Evolutionary conservation across 2,888 invertebrate species (phyloP), one percentile per base, ranked within the genome.

Genomic region (Plebejus anna): DNA sequence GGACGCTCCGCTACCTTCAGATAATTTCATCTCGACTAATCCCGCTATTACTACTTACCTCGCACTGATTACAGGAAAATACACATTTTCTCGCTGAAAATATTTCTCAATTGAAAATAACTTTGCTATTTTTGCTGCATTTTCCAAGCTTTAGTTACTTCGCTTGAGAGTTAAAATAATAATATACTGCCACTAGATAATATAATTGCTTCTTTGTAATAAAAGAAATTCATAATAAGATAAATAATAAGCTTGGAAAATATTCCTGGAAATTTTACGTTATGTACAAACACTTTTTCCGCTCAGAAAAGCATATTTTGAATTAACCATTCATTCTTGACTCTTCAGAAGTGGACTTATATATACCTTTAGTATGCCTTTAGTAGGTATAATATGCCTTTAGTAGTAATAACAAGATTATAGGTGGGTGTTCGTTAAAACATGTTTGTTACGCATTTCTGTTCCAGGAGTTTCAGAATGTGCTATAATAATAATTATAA

Each of bases 1-100:
- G 78, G 79, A 78, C 76, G 71, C 76, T 71, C 76, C 70, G 79
- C 75, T 77, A 75, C 76, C 76, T 76, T 76, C 78, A 77, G 78
- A 82, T 80, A 80, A 82, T 81, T 82, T 78, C 76, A 80, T 81
- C 79, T 78, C 77, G 75, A 79, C 80, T 80, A 79, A 81, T 80
- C 79, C 78, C 70, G 79, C 79, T 80, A 80, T 80, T 78, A 81
- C 78, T 76, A 79, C 78, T 79, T 79, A 80, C 81, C 80, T 80
- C 77, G 78, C 78, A 76, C 81, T 81, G 81, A 81, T 81, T 81
- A 81, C 79, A 77, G 75, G 71, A 75, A 78, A 79, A 79, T 79
- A 79, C 77, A 59, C 75, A 36, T 78, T 78, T 80, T 80, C 61
- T 76, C 76, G 77, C 73, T 77, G 77, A 79, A 75, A 79, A 79